Conservation (phyloP, 1,140 invertebrate genomes). For the Spodoptera frugiperda region DNA sequence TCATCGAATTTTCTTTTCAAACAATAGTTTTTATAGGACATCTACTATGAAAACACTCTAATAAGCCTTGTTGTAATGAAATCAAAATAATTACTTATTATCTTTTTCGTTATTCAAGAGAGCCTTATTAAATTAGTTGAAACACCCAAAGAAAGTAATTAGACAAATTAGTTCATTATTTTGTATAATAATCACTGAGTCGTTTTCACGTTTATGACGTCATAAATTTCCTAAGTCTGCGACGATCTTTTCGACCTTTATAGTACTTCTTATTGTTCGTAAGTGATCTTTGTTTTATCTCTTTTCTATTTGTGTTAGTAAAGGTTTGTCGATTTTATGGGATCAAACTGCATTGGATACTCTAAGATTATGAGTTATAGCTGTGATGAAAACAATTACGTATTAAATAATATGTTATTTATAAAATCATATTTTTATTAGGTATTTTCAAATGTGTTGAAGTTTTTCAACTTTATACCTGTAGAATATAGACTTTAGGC, state of each 20-base stretch:
- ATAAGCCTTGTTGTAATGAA: neutral
- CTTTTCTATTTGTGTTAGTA: neutral
- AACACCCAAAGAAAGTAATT: slow-evolving; percentile 32
- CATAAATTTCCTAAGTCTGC: slow-evolving; percentile 26
- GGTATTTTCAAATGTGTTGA: too few relatives aligned
- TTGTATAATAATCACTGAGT: slow-evolving; percentile 23
- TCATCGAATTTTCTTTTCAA: too few relatives aligned
- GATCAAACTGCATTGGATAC: too few relatives aligned
- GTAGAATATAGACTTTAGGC: too few relatives aligned
- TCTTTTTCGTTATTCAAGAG: neutral
- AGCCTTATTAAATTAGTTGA: slow-evolving; percentile 25
- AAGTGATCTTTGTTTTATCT: neutral
- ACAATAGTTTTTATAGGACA: too few relatives aligned
- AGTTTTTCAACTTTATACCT: too few relatives aligned
- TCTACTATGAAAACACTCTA: neutral
- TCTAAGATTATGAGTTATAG: too few relatives aligned
- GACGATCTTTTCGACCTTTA: slow-evolving; percentile 25
- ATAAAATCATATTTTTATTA: too few relatives aligned
- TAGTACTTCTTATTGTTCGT: slow-evolving; percentile 26
- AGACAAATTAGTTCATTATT: slow-evolving; percentile 39
- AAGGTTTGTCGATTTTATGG: neutral
- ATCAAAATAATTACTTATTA: slow-evolving; percentile 15
- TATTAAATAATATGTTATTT: too few relatives aligned
- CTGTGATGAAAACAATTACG: too few relatives aligned
- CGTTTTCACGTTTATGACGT: slow-evolving; percentile 44